Base-by-base conservation (phyloP, 1,140 invertebrate species). In the Drosophila simulans region DNA sequence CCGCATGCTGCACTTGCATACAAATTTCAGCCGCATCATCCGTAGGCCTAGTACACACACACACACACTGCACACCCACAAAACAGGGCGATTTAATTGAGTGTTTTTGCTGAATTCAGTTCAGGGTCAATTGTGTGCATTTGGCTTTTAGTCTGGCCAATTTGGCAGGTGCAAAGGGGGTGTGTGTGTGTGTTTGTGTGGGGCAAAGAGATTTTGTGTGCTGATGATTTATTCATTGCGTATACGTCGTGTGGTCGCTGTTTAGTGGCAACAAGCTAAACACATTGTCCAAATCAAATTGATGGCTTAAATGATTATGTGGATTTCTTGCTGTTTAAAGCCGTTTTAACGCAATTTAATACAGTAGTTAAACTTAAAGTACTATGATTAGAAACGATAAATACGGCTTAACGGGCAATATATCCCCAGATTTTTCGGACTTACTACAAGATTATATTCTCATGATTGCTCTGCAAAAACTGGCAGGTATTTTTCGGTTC, bases 121-220 rank as follows among this genome's bases (percentile, higher is more conserved):
- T 89, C 83, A 88, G 80, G 83, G 83, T 89, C 83, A 88, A 63
- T 65, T 77, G 63, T 80, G 79, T 53, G 69, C 53, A 31, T 65
- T 62, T 85, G 42, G 80, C 64, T 75, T 83, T 80, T 69, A 68
- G 74, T 59, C 69, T 70, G 63, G 55, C 70, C 65, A 82, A 88
- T 82, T 88, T 65, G 66, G 64, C 62, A 57, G 51, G 49, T 69
- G 42, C 34, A 15, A 12, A 17, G 34, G 25, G 66, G 43, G 49
- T 13, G 55, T 39, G 48, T 45, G 53, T 45, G n/a, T 42, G 27
- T 51, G 31, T 31, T 7, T 31, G 31, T 8, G 37, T 39, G 27
- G 20, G 11, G n/a, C n/a, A 35, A 55, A 22, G 31, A 20, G 25
- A 25, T 37, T 80, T 48, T 43, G 37, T 45, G 42, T 57, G 77